These are phyloP conservation scores for Parauchenoglanis ngamensis DNA, from an alignment of 2,797 vertebrate genomes.

Conservation along the genomic window DNA sequence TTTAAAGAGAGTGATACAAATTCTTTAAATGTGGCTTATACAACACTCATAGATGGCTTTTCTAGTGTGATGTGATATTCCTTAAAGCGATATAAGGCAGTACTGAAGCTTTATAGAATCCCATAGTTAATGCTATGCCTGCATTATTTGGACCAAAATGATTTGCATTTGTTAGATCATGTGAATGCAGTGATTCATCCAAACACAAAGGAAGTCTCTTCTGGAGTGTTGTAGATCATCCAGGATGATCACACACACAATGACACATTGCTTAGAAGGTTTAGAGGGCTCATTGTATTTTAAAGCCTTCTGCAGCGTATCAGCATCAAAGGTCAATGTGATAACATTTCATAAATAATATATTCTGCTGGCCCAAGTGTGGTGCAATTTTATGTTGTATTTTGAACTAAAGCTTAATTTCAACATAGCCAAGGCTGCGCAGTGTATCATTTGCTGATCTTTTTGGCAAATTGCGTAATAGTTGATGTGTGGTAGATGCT, in stretches of 20 bases:
- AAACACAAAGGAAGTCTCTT: constrained; percentile 26
- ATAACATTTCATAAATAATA: neutral
- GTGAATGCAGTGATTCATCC: constrained; percentile 32
- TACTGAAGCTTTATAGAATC: neutral
- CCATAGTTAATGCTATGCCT: neutral
- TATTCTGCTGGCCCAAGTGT: neutral
- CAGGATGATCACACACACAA: constrained; percentile 26
- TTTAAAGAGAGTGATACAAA: neutral
- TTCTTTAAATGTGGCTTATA: neutral
- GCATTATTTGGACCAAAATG: constrained; percentile 6
- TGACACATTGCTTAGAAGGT: neutral
- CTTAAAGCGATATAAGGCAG: neutral
- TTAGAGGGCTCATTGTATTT: constrained; percentile 1
- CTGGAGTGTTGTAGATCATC: constrained; percentile 10
- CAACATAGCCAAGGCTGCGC: neutral
- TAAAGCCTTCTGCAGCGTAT: neutral
- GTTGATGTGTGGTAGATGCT: neutral
- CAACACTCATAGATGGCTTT: neutral
- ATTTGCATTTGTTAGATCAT: constrained; percentile 27
- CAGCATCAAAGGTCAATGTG: neutral
- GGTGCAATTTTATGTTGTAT: neutral
- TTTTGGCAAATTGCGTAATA: neutral
- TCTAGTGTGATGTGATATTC: too few relatives aligned
- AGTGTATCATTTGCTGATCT: neutral
- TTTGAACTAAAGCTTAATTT: neutral